Evolutionary conservation across 2,888 invertebrate genomes (phyloP).

Genomic region (Colletes collaris): DNA sequence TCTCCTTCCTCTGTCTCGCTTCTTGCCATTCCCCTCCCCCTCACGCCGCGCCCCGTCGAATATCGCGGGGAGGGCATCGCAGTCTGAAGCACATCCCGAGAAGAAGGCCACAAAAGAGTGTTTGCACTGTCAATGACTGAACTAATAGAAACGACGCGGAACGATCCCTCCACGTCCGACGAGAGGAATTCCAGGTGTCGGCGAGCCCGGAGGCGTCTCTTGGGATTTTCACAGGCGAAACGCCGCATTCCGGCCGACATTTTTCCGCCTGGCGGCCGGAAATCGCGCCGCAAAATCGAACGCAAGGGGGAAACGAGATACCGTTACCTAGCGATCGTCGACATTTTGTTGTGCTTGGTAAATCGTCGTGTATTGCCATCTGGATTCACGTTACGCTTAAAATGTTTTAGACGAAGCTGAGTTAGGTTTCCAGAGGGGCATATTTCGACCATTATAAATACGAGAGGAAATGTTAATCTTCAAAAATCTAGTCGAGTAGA

Average conservation of each 20-base stretch:
- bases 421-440: too few species aligned
- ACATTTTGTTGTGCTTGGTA: too few species aligned
- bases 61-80: conserved; percentile 36
- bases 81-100: conserved; percentile 53
- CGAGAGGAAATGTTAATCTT: too few species aligned
- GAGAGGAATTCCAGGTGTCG: conserved; percentile 60
- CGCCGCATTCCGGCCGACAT: conserved; percentile 43
- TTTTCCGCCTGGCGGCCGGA: conserved; percentile 18
- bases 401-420: too few species aligned
- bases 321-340: too few species aligned
- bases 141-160: conserved; percentile 69
- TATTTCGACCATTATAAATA: too few species aligned
- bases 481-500: too few species aligned
- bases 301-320: too few species aligned
- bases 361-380: too few species aligned
- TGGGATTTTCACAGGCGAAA: conserved; percentile 43
- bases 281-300: conserved; percentile 19
- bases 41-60: conserved; percentile 40
- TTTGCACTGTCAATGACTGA: conserved; percentile 74
- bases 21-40: conserved; percentile 3
- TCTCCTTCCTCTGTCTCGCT: conserved; percentile 33
- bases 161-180: conserved; percentile 44
- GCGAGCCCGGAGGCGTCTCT: conserved; percentile 28
- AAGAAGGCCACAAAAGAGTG: conserved; percentile 63
- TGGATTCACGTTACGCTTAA: too few species aligned